Evolutionary conservation across 1,140 invertebrate genomes (phyloP).

Genomic region (Drosophila prosaltans): DNA sequence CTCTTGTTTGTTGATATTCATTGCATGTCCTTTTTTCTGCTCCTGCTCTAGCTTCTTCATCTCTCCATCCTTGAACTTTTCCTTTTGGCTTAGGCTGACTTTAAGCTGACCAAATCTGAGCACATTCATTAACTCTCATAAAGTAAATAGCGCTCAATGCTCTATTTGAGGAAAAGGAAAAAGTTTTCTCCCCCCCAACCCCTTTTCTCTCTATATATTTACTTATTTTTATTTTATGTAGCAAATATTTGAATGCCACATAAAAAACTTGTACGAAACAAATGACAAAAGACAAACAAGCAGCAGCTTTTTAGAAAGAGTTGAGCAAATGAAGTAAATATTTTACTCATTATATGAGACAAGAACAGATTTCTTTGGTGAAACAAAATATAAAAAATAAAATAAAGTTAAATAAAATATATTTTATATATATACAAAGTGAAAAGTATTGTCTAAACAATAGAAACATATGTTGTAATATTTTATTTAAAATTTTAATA

Average conservation of each 20-base stretch:
- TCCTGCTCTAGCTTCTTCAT: background rate
- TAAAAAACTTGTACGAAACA: constrained; percentile 1
- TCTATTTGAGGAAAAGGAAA: background rate
- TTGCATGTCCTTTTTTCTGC: constrained; percentile 42
- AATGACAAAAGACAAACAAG: constrained; percentile 5
- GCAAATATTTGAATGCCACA: background rate
- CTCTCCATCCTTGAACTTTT: constrained; percentile 35
- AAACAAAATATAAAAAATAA: too few relatives aligned
- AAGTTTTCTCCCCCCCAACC: background rate
- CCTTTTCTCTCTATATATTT: background rate
- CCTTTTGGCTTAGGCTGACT: constrained; percentile 47
- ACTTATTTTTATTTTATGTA: background rate
- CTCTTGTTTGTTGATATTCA: constrained; percentile 57
- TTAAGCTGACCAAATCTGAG: constrained; percentile 29
- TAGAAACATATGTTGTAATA: too few relatives aligned
- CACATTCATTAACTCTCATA: constrained; percentile 14
- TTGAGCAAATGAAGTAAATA: constrained; percentile 1
- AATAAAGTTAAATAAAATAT: too few relatives aligned
- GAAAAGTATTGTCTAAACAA: too few relatives aligned
- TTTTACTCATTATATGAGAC: background rate
- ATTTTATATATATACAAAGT: too few relatives aligned
- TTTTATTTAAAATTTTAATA: too few relatives aligned
- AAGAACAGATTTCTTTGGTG: too few relatives aligned
- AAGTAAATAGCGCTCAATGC: background rate
- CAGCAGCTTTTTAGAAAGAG: background rate